These are phyloP conservation scores for Tuberolachnus salignus DNA, from an alignment of 2,888 invertebrate genomes.

Conservation along the genomic window DNA sequence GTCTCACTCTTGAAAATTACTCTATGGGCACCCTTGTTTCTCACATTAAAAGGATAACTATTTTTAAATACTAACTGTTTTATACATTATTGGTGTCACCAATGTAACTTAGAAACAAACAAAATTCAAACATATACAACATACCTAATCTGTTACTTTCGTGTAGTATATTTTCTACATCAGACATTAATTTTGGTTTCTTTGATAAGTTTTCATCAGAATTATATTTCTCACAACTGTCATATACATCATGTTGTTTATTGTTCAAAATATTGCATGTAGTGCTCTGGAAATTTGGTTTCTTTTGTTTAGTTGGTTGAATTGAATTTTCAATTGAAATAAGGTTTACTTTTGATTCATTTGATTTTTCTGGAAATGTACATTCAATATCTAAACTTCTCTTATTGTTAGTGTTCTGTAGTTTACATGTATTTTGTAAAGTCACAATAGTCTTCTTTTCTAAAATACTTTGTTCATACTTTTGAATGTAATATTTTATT, in stretches of 20 bases:
- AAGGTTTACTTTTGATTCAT: neutral
- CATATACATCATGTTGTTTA: neutral
- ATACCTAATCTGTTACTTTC: neutral
- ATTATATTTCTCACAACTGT: neutral
- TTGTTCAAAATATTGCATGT: neutral
- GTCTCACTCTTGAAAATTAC: no score
- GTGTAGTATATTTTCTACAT: neutral
- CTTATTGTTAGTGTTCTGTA: neutral
- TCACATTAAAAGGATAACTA: no score
- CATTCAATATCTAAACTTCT: neutral
- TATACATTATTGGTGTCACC: no score
- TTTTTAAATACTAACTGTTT: no score
- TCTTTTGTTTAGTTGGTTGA: neutral
- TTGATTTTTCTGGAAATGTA: neutral
- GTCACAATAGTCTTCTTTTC: neutral
- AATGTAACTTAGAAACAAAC: no score
- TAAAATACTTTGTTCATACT: neutral
- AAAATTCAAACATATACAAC: neutral
- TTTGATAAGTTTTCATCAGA: neutral
- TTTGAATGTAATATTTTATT: neutral
- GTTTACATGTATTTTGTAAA: neutral
- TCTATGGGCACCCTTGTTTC: no score
- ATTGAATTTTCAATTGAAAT: neutral
- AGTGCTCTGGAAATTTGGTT: neutral
- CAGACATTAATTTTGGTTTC: constrained; percentile 5